Base-by-base conservation (phyloP, 2,888 invertebrate species). In the Scaeva pyrastri region DNA sequence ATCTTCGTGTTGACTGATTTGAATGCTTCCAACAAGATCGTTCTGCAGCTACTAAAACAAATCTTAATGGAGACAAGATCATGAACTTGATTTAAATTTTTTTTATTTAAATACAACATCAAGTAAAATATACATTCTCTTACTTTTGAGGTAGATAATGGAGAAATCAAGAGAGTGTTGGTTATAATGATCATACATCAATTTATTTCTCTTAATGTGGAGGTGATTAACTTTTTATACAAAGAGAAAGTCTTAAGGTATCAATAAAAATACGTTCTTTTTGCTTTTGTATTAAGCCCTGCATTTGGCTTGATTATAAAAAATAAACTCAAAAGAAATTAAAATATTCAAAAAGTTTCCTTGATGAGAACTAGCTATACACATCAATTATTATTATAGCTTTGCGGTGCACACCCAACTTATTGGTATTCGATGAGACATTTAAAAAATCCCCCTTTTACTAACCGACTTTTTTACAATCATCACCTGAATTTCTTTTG, bases 1-100 rank as follows among this genome's bases (percentile, higher is more conserved):
- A 39, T 55, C 60, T 26, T 77, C 23, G 66, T 6, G 12, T 68
- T 36, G 60, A 82, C 82, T 82, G 77, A 55, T 77, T 72, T 66
- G 31, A 66, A 43, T 50, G 23, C 11, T 48, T 41, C 39, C 64
- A 36, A 48, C 31, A 48, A 7, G 12, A 64, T 26, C 60, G 41
- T 19, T 36, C 11, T 23, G 23, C n/a, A 62, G 23, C 6, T 39
- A 62, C 21, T 45, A 2, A 5, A 23, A 26, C 23, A 5, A 31
- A 68, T 21, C 48, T 48, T 12, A 31, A 16, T 64, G 11, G 11
- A 55, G 39, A 31, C 11, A 5, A 64, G 41, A 79, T 64, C 58
- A 68, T 31, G 55, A 26, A 55, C 3, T 48, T 73, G 52, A 55
- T 64, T 41, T 6, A 36, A 26, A 7, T 52, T 1, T 39, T 23